Evolutionary conservation across 2,888 invertebrate genomes (phyloP).

Genomic region (Drosophila demipolita): DNA sequence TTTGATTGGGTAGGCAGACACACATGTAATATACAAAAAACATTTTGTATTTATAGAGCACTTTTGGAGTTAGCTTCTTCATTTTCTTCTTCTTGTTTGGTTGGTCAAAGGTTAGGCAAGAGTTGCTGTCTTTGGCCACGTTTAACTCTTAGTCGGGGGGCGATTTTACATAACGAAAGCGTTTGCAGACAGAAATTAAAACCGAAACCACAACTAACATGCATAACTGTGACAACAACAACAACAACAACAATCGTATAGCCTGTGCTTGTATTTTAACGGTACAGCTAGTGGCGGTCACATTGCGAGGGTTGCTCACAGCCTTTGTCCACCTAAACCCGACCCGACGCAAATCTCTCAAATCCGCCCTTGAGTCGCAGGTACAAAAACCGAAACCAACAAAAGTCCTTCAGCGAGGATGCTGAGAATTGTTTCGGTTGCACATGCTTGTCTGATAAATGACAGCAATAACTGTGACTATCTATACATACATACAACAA

Average conservation of each 20-base stretch:
- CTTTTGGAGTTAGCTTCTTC: background rate
- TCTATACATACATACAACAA: background rate
- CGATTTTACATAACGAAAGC: slow-evolving; percentile 35
- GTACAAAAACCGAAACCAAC: background rate
- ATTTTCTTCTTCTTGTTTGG: background rate
- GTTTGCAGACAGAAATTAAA: slow-evolving; percentile 9
- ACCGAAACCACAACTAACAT: slow-evolving; percentile 14
- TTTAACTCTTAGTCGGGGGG: slow-evolving; percentile 5
- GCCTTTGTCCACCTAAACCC: background rate
- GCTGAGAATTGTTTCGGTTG: slow-evolving; percentile 16
- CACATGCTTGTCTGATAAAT: slow-evolving; percentile 4
- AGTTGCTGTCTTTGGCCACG: slow-evolving; percentile 22
- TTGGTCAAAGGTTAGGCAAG: slow-evolving; percentile 11
- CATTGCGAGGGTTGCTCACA: slow-evolving; percentile 9
- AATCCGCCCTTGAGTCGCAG: slow-evolving; percentile 28
- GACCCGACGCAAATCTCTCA: slow-evolving; percentile 31
- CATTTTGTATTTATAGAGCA: background rate
- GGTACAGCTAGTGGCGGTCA: slow-evolving; percentile 32
- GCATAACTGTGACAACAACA: slow-evolving; percentile 28
- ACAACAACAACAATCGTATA: slow-evolving; percentile 1
- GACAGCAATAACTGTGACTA: background rate
- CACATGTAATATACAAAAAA: background rate
- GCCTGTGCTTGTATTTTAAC: slow-evolving; percentile 11
- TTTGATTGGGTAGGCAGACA: background rate
- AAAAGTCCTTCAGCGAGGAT: slow-evolving; percentile 5